These are phyloP conservation scores for Toxotes chatareus DNA, from an alignment of 2,113 vertebrate genomes.

Conservation along the genomic window DNA sequence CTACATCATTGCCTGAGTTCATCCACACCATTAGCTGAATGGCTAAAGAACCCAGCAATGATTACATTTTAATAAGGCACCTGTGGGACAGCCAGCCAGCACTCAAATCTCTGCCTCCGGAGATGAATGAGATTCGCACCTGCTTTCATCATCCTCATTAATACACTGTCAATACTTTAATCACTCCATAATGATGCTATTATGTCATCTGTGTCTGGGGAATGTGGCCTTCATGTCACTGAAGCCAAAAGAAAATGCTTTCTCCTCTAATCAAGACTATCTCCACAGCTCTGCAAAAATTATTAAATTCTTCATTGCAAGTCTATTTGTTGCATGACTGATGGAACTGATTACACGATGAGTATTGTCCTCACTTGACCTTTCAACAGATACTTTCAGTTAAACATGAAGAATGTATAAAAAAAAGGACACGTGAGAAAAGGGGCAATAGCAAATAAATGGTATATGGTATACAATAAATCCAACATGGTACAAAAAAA, in stretches of 20 bases:
- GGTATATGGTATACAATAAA: neutral
- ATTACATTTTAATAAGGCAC: conserved; percentile 81
- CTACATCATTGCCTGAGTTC: conserved; percentile 55
- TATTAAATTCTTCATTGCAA: neutral
- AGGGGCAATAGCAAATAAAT: neutral
- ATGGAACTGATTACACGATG: neutral
- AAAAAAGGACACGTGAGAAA: neutral
- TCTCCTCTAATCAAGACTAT: conserved; percentile 32
- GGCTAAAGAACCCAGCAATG: conserved; percentile 47
- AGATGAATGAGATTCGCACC: conserved; percentile 71
- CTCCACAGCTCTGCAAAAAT: conserved; percentile 1
- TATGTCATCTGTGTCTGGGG: conserved; percentile 35
- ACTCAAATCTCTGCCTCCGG: conserved; percentile 47
- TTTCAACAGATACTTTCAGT: neutral
- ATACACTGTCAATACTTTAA: conserved; percentile 77
- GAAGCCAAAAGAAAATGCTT: conserved; percentile 25
- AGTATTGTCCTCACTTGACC: neutral
- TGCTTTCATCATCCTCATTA: conserved; percentile 77
- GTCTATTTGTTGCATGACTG: conserved; percentile 6
- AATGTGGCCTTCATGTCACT: conserved; percentile 14
- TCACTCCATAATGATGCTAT: conserved; percentile 64
- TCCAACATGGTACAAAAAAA: too few relatives aligned
- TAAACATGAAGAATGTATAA: neutral
- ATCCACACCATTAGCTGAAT: conserved; percentile 63
- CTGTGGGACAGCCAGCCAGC: conserved; percentile 63